These are phyloP conservation scores for Disparrhopalites patrizii DNA, from an alignment of 2,888 invertebrate genomes.

Conservation along the genomic window DNA sequence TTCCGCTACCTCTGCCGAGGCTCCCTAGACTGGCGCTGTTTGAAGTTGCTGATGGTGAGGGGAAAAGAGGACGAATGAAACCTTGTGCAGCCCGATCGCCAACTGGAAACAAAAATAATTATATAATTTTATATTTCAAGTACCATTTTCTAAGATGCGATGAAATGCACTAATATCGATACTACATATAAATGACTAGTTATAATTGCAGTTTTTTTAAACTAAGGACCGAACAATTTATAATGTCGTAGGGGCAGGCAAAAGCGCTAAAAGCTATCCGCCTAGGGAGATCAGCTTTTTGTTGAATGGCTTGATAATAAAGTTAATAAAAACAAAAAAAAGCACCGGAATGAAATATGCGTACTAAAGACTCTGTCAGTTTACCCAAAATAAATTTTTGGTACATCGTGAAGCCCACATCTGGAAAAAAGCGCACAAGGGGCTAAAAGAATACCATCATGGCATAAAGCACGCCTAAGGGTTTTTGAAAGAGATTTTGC, in stretches of 20 bases:
- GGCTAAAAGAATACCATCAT: no score
- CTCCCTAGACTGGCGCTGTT: not conserved
- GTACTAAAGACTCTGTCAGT: no score
- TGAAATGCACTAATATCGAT: not conserved
- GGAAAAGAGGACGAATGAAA: slow-evolving; percentile 14
- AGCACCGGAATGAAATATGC: no score
- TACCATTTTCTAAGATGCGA: not conserved
- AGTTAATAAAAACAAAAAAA: no score
- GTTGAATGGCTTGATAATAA: no score
- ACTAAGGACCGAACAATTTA: not conserved
- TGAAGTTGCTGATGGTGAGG: not conserved
- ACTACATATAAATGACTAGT: not conserved
- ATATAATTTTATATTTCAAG: not conserved
- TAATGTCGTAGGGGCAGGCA: not conserved
- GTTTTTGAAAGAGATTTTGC: no score
- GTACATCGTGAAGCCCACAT: no score
- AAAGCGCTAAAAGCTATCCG: no score
- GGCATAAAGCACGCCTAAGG: no score
- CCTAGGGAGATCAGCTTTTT: no score
- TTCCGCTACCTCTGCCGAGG: not conserved
- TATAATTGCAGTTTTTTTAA: not conserved
- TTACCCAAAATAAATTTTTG: no score
- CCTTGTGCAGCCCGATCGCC: not conserved
- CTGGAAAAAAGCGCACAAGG: no score
- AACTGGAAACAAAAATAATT: not conserved